phyloP scores from a whole-genome alignment of 2,888 invertebrate species.

The Oxytorus armatus region DNA sequence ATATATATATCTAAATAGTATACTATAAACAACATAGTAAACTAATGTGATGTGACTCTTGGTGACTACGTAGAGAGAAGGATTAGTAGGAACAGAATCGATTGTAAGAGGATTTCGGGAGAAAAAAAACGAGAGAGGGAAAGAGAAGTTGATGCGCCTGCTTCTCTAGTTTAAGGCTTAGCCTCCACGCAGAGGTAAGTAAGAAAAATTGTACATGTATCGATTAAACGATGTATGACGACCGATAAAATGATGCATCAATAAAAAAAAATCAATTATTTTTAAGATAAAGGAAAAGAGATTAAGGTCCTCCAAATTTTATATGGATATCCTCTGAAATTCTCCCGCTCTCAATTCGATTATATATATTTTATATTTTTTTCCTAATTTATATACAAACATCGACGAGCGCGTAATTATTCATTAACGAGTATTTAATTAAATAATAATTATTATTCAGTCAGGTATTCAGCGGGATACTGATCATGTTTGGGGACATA shows the following conservation, averaged over 20 bases:
- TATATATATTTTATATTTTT: conserved; percentile 15
- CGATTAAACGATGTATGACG: conserved; percentile 77
- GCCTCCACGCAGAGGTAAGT: conserved; percentile 61
- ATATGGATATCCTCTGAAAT: not conserved
- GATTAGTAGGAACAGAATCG: conserved; percentile 10
- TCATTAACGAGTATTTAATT: conserved; percentile 48
- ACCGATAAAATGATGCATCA: conserved; percentile 78
- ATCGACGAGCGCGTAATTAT: not conserved
- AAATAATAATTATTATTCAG: conserved; percentile 50
- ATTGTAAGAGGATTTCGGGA: conserved; percentile 16
- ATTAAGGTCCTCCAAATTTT: conserved; percentile 6
- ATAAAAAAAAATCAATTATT: conserved; percentile 83
- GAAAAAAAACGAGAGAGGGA: no score
- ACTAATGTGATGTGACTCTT: conserved; percentile 50
- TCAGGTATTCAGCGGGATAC: conserved; percentile 66
- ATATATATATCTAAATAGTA: conserved; percentile 43
- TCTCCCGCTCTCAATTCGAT: not conserved
- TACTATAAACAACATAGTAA: conserved; percentile 42
- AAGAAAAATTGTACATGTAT: conserved; percentile 77
- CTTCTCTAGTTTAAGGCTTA: conserved; percentile 65
- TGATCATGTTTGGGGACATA: conserved; percentile 75
- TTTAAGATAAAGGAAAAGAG: conserved; percentile 80
- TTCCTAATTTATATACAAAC: conserved; percentile 28
- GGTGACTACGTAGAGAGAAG: conserved; percentile 41
- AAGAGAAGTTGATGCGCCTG: conserved; percentile 19